phyloP scores from a whole-genome alignment of 2,888 invertebrate genomes.

The Malthinus flaveolus region DNA sequence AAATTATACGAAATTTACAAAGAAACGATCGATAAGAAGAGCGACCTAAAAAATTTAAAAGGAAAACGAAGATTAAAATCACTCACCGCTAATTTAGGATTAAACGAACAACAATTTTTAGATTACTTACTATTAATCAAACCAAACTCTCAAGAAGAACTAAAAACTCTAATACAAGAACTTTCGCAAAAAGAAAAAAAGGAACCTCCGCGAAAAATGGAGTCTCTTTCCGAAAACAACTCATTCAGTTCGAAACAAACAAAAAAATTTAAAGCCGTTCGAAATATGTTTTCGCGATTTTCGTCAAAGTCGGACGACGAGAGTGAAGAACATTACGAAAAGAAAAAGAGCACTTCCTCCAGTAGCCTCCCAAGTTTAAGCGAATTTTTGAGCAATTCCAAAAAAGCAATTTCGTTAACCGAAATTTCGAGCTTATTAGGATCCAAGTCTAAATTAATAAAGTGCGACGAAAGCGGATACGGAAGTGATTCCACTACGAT shows the following conservation, averaged over 20 bases:
- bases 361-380: constrained; percentile 47
- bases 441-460: constrained; percentile 39
- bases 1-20: constrained; percentile 45
- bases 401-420: constrained; percentile 41
- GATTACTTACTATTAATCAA: constrained; percentile 50
- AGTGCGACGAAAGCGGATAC: constrained; percentile 62
- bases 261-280: constrained; percentile 44
- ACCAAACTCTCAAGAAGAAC: constrained; percentile 43
- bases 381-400: constrained; percentile 44
- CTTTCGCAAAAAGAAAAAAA: constrained; percentile 34
- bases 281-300: constrained; percentile 40
- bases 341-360: constrained; percentile 36
- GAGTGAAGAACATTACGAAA: constrained; percentile 32
- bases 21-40: constrained; percentile 28
- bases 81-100: constrained; percentile 44
- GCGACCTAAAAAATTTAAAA: constrained; percentile 27
- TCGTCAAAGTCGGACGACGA: constrained; percentile 51
- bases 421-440: constrained; percentile 42
- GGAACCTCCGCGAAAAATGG: constrained; percentile 32
- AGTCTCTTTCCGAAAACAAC: constrained; percentile 42
- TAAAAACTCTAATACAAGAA: constrained; percentile 41
- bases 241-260: constrained; percentile 35
- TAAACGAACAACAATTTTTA: constrained; percentile 49
- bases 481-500: constrained; percentile 63
- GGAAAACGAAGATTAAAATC: constrained; percentile 38